Evolutionary conservation across 2,888 invertebrate genomes (phyloP).

Genomic region (Cenopis cana): DNA sequence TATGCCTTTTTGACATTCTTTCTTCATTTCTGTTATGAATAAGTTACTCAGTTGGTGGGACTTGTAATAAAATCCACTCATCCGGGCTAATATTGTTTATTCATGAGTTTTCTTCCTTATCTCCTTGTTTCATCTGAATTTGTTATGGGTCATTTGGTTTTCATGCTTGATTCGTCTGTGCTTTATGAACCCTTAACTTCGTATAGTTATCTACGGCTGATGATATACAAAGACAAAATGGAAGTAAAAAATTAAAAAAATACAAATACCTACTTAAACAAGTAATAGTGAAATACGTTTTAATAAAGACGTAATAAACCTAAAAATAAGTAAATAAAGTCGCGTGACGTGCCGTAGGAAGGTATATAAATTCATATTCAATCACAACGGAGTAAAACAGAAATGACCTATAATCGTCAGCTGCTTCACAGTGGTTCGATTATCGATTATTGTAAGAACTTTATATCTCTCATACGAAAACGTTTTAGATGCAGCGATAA

Average conservation of each 20-base stretch:
- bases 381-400: neutral
- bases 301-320: no score
- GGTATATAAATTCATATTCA: neutral
- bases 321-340: no score
- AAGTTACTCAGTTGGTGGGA: neutral
- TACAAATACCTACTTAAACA: no score
- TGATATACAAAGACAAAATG: neutral
- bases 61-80: constrained; percentile 12
- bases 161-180: constrained; percentile 11
- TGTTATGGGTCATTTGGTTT: constrained; percentile 16
- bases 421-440: no score
- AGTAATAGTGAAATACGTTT: no score
- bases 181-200: constrained; percentile 35
- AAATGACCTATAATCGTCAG: no score
- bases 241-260: neutral
- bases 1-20: no score
- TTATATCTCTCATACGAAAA: no score
- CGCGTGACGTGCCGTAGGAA: no score
- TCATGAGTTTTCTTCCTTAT: constrained; percentile 20
- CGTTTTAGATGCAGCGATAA: no score
- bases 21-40: neutral
- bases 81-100: constrained; percentile 15
- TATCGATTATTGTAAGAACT: no score
- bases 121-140: constrained; percentile 13
- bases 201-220: constrained; percentile 45